Conservation (phyloP, 2,797 vertebrate species). For the Acanthurus lineatus region DNA sequence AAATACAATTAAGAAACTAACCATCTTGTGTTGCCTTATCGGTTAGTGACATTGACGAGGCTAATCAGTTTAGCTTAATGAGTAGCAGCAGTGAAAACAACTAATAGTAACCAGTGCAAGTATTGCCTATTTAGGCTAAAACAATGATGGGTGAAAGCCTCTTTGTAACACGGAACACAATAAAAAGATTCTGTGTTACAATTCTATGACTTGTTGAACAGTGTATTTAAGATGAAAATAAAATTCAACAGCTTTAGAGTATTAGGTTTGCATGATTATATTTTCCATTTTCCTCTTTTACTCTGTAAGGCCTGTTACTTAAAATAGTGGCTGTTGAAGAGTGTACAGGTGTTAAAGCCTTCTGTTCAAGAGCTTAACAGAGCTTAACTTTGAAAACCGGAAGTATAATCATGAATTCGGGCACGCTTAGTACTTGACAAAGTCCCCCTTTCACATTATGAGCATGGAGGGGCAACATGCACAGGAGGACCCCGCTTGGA, state of each 20-base stretch:
- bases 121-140: too few relatives aligned
- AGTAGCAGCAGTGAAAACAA: not conserved
- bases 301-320: not conserved
- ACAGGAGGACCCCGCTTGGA: slow-evolving; percentile 52
- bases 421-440: not conserved
- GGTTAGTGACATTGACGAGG: too few relatives aligned
- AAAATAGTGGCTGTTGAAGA: not conserved
- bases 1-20: too few relatives aligned
- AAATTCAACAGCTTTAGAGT: not conserved
- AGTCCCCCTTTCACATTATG: not conserved
- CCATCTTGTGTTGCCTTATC: not conserved
- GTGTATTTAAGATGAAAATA: not conserved
- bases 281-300: not conserved
- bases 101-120: too few relatives aligned
- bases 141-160: not conserved
- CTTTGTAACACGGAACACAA: not conserved
- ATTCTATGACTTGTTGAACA: not conserved
- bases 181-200: not conserved
- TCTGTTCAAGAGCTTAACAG: not conserved
- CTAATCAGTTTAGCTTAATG: not conserved
- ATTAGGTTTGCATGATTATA: not conserved
- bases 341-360: too few relatives aligned
- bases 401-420: not conserved
- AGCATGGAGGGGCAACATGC: slow-evolving; percentile 1
- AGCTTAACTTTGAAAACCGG: slow-evolving; percentile 53